Evolutionary conservation across 2,888 invertebrate species (phyloP).

Genomic region (Coleophora deauratella): DNA sequence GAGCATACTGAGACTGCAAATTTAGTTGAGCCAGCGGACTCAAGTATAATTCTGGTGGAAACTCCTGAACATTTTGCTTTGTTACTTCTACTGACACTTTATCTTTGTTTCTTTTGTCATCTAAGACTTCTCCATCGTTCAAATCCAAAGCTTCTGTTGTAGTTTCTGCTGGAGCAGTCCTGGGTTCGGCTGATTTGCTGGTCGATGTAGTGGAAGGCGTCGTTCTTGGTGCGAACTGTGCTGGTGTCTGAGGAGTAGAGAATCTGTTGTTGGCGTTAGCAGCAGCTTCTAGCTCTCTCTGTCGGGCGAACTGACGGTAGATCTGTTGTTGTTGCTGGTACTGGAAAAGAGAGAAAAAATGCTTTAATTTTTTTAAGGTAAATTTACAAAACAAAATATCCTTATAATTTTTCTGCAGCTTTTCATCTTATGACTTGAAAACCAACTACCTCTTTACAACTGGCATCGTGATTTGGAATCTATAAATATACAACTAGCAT

Average conservation of each 20-base stretch:
- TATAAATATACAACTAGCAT: no score
- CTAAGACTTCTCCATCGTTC: constrained; percentile 45
- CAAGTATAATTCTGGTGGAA: constrained; percentile 53
- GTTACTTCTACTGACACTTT: constrained; percentile 54
- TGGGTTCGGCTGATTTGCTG: constrained; percentile 22
- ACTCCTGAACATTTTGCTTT: constrained; percentile 56
- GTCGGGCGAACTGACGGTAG: constrained; percentile 49
- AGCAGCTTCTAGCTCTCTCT: constrained; percentile 41
- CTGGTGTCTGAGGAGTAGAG: constrained; percentile 37
- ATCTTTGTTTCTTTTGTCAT: constrained; percentile 19
- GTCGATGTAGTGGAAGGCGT: constrained; percentile 25
- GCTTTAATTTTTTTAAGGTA: no score
- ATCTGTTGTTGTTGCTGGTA: constrained; percentile 52
- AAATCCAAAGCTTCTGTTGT: constrained; percentile 40
- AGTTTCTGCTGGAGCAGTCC: constrained; percentile 24
- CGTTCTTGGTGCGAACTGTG: constrained; percentile 39
- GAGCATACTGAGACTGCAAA: constrained; percentile 44
- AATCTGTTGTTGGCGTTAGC: constrained; percentile 24
- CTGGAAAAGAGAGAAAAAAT: constrained; percentile 26
- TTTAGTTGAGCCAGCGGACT: constrained; percentile 52
- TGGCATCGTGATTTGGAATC: no score
- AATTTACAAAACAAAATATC: no score
- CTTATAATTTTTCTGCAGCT: no score
- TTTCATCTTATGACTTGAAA: no score
- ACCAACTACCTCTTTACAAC: no score